These are phyloP conservation scores for Asarcornis scutulata DNA, from an alignment of 2,113 vertebrate genomes.

Conservation along the genomic window DNA sequence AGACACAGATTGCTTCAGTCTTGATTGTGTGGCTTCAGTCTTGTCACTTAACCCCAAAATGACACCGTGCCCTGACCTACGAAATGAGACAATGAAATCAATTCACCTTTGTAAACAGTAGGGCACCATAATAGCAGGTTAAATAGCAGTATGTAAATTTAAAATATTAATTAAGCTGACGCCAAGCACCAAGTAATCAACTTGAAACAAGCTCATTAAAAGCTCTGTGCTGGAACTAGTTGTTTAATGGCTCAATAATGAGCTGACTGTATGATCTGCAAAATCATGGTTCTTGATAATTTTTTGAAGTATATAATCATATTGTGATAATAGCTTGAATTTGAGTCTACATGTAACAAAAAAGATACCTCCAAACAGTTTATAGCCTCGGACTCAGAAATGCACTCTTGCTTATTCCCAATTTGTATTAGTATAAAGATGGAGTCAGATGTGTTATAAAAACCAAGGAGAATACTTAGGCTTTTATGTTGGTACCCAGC, in stretches of 20 bases:
- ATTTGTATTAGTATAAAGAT: background rate
- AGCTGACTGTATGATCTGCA: background rate
- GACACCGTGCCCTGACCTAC: background rate
- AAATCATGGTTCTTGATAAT: background rate
- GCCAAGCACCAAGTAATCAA: background rate
- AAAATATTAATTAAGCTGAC: slow-evolving; percentile 33
- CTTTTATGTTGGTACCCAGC: background rate
- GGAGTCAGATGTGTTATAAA: background rate
- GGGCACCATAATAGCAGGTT: background rate
- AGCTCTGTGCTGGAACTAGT: background rate
- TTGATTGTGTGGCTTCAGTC: background rate
- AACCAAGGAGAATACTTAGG: background rate
- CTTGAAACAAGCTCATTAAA: slow-evolving; percentile 1
- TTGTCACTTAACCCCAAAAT: slow-evolving; percentile 4
- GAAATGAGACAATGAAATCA: slow-evolving; percentile 1
- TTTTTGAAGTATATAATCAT: background rate
- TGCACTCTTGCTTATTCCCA: background rate
- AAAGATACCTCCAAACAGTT: background rate
- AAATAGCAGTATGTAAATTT: slow-evolving; percentile 6
- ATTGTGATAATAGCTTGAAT: background rate
- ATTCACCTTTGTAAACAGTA: slow-evolving; percentile 21
- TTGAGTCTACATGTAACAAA: background rate
- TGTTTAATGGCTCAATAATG: background rate
- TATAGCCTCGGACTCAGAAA: background rate
- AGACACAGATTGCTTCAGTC: background rate